phyloP scores from a whole-genome alignment of 2,797 vertebrate species.

The Cetoscarus ocellatus region DNA sequence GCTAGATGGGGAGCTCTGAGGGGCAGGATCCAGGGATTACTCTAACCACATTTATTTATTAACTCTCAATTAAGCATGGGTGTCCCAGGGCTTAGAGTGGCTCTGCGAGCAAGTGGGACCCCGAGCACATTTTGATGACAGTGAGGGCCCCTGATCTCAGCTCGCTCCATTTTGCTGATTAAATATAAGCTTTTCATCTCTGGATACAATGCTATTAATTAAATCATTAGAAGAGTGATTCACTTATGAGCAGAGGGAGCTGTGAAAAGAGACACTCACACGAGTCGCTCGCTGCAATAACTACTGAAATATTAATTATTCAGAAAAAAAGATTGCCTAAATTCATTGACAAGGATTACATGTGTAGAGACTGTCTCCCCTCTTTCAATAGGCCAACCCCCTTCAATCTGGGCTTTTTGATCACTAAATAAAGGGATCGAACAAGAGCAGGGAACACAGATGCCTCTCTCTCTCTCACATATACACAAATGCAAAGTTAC shows the following conservation, averaged over 20 bases:
- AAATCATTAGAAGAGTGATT: slow-evolving; percentile 87
- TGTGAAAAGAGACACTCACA: slow-evolving; percentile 75
- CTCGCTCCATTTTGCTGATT: slow-evolving; percentile 85
- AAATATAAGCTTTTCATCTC: slow-evolving; percentile 87
- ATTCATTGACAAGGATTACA: slow-evolving; percentile 88
- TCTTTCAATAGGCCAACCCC: slow-evolving; percentile 75
- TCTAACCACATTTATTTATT: slow-evolving; percentile 86
- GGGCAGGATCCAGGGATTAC: slow-evolving; percentile 81
- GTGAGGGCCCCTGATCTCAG: slow-evolving; percentile 79
- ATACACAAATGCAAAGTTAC: slow-evolving; percentile 53
- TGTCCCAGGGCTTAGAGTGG: slow-evolving; percentile 79
- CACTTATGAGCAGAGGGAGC: slow-evolving; percentile 82
- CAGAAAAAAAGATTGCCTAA: slow-evolving; percentile 79
- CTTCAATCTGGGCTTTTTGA: slow-evolving; percentile 74
- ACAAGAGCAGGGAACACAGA: slow-evolving; percentile 36
- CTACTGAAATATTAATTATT: slow-evolving; percentile 89
- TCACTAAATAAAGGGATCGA: slow-evolving; percentile 77
- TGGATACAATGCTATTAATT: slow-evolving; percentile 90
- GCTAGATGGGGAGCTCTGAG: slow-evolving; percentile 60
- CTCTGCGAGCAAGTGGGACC: slow-evolving; percentile 78
- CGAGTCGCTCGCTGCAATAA: slow-evolving; percentile 81
- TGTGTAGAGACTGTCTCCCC: slow-evolving; percentile 82
- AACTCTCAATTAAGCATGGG: slow-evolving; percentile 85
- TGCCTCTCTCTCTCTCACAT: neutral
- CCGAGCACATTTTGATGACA: slow-evolving; percentile 82